Evolutionary conservation across 2,797 vertebrate genomes (phyloP).

Genomic region (Halcyon leucocephala): DNA sequence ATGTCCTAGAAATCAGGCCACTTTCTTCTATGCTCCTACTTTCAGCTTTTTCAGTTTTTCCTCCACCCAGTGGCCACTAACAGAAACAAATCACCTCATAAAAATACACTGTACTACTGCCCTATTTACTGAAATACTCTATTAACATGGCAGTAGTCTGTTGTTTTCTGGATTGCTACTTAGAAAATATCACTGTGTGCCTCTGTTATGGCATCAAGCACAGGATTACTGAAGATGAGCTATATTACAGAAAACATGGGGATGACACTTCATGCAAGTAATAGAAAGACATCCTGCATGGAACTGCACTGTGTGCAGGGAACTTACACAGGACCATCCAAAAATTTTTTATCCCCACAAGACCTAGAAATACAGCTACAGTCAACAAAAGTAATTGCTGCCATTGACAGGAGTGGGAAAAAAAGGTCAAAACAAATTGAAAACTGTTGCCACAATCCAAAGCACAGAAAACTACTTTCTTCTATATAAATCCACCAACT

Average conservation of each 20-base stretch:
- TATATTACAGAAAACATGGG: accelerated
- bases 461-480: background rate
- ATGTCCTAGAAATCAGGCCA: slow-evolving; percentile 54
- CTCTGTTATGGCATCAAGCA: background rate
- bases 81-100: slow-evolving; percentile 24
- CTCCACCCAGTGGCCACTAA: slow-evolving; percentile 65
- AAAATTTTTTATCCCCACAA: background rate
- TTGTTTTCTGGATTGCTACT: background rate
- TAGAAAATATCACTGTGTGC: background rate
- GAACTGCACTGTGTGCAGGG: background rate
- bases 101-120: background rate
- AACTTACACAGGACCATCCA: background rate
- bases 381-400: background rate
- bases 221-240: background rate
- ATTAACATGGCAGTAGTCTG: background rate
- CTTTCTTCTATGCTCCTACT: background rate
- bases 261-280: background rate
- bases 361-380: accelerated
- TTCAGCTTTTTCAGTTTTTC: slow-evolving; percentile 45
- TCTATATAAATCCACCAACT: background rate
- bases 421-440: background rate
- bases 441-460: background rate
- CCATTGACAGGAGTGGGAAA: background rate
- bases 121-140: background rate
- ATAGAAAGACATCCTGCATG: background rate